Base-by-base conservation (phyloP, 2,113 vertebrate genomes). In the Taurulus bubalis region DNA sequence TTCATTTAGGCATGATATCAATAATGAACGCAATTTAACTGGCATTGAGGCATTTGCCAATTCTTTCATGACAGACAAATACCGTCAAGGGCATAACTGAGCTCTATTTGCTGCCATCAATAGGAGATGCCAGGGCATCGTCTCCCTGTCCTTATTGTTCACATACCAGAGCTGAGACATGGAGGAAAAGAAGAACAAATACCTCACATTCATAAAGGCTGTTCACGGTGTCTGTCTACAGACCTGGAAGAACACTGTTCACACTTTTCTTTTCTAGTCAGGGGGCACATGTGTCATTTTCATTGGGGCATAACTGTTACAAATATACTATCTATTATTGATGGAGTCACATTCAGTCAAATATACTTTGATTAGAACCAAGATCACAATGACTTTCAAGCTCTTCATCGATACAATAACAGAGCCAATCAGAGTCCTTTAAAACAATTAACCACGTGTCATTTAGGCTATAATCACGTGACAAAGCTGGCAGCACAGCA, bases 391-490 rank as follows among this genome's bases (percentile, higher is more conserved):
- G 1, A 8, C 30, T 76, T 32, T 26, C 6, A 32, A 32, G n/a
- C 24, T 64, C 3, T n/a, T 66, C 22, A 10, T 9, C 32, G 30
- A 38, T 28, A 11, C 38, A 32, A 30, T 20, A 45, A 18, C 56
- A 76, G 49, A 56, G 28, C 58, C 32, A 34, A 10, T 60, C 22
- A 22, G 58, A 32, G 15, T 18, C 8, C 8, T 18, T 60, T 32
- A 58, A 58, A 55, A 28, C 26, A 16, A 15, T 58, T 58, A 1
- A 26, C 28, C 40, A 20, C 38, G 69, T 59, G 36, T 58, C 72
- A 63, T 72, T 82, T 66, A 3, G 53, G 40, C 62, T 47, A 1
- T 24, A 14, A 72, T 85, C 90, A 88, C 85, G 88, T 92, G 92
- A 86, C 24, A 0, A 9, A 47, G 28, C 38, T 42, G 74, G 49